phyloP scores from a whole-genome alignment of 2,888 invertebrate species.

The Tromatobia lineatoria region DNA sequence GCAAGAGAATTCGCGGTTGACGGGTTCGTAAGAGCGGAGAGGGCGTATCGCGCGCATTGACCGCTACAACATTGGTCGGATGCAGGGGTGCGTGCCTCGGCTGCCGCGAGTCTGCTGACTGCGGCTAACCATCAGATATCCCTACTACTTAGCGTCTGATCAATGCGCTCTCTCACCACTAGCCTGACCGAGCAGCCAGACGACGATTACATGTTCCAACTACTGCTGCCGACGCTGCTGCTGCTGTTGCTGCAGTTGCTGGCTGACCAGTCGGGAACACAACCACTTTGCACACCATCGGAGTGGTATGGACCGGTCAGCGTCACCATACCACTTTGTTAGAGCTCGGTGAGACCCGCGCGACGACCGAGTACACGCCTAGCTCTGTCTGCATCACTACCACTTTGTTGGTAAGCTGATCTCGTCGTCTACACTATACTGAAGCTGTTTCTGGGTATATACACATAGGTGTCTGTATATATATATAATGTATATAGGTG shows the following conservation, averaged over 20 bases:
- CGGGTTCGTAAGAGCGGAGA: not conserved
- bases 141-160: constrained; percentile 63
- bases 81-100: constrained; percentile 30
- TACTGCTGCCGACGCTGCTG: constrained; percentile 33
- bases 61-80: constrained; percentile 43
- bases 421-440: not conserved
- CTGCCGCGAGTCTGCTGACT: constrained; percentile 49
- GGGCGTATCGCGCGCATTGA: constrained; percentile 54
- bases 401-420: constrained; percentile 35
- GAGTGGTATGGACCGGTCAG: constrained; percentile 39
- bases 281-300: constrained; percentile 60
- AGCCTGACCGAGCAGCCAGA: constrained; percentile 40
- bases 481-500: not conserved
- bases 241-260: constrained; percentile 1
- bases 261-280: constrained; percentile 66
- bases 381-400: constrained; percentile 12
- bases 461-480: not conserved
- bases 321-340: constrained; percentile 47
- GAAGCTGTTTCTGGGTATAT: not conserved
- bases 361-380: constrained; percentile 3
- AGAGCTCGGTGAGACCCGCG: not conserved
- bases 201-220: constrained; percentile 61
- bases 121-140: constrained; percentile 60
- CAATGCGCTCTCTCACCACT: constrained; percentile 57
- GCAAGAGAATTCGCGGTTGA: constrained; percentile 1